phyloP scores from a whole-genome alignment of 1,140 invertebrate species.

The Drosophila pectinifera region DNA sequence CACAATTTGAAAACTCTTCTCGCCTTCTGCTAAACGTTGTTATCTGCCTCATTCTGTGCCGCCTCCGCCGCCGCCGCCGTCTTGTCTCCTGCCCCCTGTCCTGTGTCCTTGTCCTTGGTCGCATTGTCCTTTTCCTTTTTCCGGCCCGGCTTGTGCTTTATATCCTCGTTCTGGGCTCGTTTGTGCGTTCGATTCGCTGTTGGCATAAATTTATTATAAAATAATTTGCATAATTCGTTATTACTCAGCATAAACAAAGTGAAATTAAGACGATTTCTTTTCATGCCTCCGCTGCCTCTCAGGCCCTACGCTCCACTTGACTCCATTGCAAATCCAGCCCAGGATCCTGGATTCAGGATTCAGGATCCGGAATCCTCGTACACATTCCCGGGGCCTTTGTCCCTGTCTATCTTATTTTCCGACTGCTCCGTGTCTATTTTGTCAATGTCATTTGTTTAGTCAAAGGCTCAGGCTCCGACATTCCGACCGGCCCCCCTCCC shows the following conservation, averaged over 20 bases:
- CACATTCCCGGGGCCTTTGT: background rate
- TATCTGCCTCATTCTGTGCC: conserved; percentile 60
- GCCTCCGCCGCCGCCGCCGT: background rate
- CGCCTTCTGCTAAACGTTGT: conserved; percentile 73
- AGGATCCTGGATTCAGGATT: background rate
- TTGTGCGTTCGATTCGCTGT: conserved; percentile 73
- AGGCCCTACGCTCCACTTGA: conserved; percentile 4
- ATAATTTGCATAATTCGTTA: conserved; percentile 84
- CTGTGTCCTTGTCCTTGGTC: conserved; percentile 5
- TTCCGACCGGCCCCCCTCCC: conserved; percentile 4
- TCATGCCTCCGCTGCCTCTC: conserved; percentile 48
- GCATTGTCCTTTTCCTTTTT: conserved; percentile 8
- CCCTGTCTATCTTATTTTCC: background rate
- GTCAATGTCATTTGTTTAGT: conserved; percentile 76
- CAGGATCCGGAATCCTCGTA: background rate
- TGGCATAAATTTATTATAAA: conserved; percentile 84
- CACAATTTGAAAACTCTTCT: conserved; percentile 56
- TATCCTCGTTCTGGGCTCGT: conserved; percentile 70
- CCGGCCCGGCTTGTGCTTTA: conserved; percentile 58
- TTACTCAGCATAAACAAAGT: conserved; percentile 84
- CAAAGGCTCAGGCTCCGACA: conserved; percentile 49
- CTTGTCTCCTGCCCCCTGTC: conserved; percentile 5
- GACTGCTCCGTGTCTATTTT: conserved; percentile 62
- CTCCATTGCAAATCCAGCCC: conserved; percentile 21
- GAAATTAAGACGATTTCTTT: conserved; percentile 83